Base-by-base conservation (phyloP, 1,140 invertebrate genomes). In the Drosophila micromelanica region DNA sequence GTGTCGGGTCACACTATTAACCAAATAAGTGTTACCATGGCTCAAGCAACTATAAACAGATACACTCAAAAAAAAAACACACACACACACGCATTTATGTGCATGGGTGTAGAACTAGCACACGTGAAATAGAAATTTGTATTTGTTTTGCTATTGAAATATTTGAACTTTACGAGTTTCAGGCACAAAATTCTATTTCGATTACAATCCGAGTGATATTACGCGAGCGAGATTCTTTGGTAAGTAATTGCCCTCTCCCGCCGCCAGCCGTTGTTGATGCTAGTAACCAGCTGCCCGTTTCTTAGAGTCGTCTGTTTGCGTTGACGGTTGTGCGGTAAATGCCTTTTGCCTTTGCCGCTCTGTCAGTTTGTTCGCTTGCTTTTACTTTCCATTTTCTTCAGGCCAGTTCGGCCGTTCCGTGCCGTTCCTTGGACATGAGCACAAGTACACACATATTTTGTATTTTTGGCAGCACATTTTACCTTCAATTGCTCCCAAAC, bases 341-440 rank as follows among this genome's bases (percentile, higher is more conserved):
- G 82, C 76, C 70, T 78, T 78, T 75, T 27, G 27, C 27, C 27
- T 78, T 73, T 62, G 52, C 35, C 59, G 52, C 51, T 63, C 61
- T 30, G 45, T 5, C 56, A 69, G 32, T 35, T 35, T 35, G 32
- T 9, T 15, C 13, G 30, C 13, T 13, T 13, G 56, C 13, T 59
- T 69, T 87, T 87, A 89, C 78, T 87, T 82, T 86, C 84, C 71
- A 86, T 86, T 87, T 86, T 70, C 64, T 63, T 73, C 48, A 73
- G 52, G 35, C 27, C 20, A 43, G 43, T 68, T 68, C 55, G 57
- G 38, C 20, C 61, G 49, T 27, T 23, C 56, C 64, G 57, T 35
- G n/a, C 27, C 59, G 51, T 56, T 71, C 60, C 70, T 73, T 72
- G 52, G 30, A 60, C 63, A 73, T 59, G 43, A 54, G 43, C 51